These are phyloP conservation scores for Xiphophorus birchmanni DNA, from an alignment of 2,797 vertebrate species.

Conservation along the genomic window DNA sequence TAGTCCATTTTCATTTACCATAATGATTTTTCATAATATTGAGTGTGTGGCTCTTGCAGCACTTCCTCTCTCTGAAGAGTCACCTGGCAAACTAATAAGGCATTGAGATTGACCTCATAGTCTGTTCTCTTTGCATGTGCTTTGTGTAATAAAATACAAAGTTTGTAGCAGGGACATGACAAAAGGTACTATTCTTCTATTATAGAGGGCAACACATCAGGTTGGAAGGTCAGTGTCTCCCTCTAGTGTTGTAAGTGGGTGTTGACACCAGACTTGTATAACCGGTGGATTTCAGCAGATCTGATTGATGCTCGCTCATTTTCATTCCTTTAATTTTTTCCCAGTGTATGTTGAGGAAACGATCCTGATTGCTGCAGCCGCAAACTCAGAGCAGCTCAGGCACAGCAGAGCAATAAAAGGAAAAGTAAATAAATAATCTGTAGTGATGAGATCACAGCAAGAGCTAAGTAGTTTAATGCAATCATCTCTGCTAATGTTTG, in stretches of 20 bases:
- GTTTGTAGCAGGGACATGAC: background rate
- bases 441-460: constrained; percentile 1
- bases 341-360: background rate
- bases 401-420: background rate
- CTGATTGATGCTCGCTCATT: background rate
- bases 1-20: no score
- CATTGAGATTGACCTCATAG: no score
- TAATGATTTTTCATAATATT: no score
- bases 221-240: background rate
- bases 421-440: background rate
- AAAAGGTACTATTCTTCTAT: background rate
- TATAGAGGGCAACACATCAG: background rate
- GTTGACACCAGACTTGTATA: background rate
- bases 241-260: background rate
- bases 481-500: background rate
- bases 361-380: no score
- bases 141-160: background rate
- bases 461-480: background rate
- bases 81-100: no score
- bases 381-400: no score
- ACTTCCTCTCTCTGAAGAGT: no score
- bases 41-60: no score
- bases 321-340: background rate
- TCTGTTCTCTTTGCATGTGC: no score
- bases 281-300: background rate